Base-by-base conservation (phyloP, 2,797 vertebrate genomes). In the Falco columbarius region DNA sequence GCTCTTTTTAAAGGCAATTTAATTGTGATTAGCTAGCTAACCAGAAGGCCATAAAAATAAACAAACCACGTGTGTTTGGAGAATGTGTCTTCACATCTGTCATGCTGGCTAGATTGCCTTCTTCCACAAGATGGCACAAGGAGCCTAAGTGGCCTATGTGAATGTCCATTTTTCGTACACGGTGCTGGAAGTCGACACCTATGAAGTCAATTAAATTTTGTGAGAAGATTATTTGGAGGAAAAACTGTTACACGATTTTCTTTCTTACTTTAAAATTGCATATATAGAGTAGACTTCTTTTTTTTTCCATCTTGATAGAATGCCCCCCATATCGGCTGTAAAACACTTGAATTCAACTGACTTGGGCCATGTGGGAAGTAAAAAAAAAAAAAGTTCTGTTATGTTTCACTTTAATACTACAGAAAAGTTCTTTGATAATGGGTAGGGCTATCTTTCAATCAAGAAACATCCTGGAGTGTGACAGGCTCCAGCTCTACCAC, bases 91-190 rank as follows among this genome's bases (percentile, higher is more conserved):
- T 29, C 47, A 6, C 9, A 1, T 10, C 32, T 3, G 44, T 40
- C 17, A 26, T 2, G 32, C 36, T 1, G n/a, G 46, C 44, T 61
- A 24, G 44, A 21, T 42, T 68, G 23, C 40, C 26, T 30, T 54
- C 24, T 40, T 75, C 94, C 96, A 81, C 84, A 3, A 65, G 94
- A 51, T 95, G 95, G 91, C 87, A 62, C 3, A 32, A 47, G 74
- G 89, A 93, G 92, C 86, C 42, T 10, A 19, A 46, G 47, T 5
- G 82, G 62, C 81, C 73, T 16, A 3, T 1, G 4, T 1, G 51
- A 22, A 8, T 6, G n/a, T 15, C 6, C 15, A 23, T 8, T n/a
- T 54, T 46, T 29, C 74, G 11, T 47, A 0, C 38, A 2, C 6
- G 10, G 12, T 2, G 40, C 67, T 18, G 66, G 47, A 54, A 40